A percentile compares a stretch with the other conserved stretches of the same genome.
These are phyloP conservation scores for Gallinago media DNA, from an alignment of 2,113 vertebrate species.

Conservation along the genomic window DNA sequence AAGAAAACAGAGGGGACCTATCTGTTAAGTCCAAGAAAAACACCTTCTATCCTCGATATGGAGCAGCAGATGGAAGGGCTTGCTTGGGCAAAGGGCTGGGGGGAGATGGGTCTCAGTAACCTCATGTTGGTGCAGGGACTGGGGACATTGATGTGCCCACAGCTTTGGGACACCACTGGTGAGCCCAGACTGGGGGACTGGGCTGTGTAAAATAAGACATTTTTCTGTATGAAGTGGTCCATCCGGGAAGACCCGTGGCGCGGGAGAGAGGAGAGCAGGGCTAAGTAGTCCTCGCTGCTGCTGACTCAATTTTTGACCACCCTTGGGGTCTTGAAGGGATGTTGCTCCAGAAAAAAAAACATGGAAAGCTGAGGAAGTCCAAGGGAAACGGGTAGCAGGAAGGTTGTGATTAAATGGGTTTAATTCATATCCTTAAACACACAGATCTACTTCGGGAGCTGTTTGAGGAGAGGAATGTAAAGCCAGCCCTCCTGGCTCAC, in stretches of 20 bases:
- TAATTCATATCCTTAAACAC: not conserved
- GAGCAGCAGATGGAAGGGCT: not conserved
- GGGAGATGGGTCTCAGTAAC: not conserved
- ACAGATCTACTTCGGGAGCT: not conserved
- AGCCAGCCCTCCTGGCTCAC: not conserved
- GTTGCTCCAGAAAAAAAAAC: not conserved
- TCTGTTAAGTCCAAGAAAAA: not conserved
- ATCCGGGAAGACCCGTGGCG: accelerated
- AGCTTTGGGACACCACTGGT: not conserved
- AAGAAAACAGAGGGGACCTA: not conserved
- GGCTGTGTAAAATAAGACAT: not conserved
- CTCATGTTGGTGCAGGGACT: not conserved
- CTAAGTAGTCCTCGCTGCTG: accelerated
- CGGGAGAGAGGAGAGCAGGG: not conserved
- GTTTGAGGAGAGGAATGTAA: not conserved
- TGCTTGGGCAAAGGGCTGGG: not conserved
- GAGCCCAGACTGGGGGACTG: not conserved
- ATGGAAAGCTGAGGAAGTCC: not conserved
- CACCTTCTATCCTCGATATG: accelerated
- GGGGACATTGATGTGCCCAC: not conserved
- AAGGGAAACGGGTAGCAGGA: not conserved
- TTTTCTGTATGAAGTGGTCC: accelerated
- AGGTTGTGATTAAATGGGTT: not conserved
- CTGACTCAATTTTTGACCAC: not conserved
- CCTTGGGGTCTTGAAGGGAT: not conserved